Conservation (phyloP, 1,140 invertebrate genomes). For the Asbolus verrucosus region DNA sequence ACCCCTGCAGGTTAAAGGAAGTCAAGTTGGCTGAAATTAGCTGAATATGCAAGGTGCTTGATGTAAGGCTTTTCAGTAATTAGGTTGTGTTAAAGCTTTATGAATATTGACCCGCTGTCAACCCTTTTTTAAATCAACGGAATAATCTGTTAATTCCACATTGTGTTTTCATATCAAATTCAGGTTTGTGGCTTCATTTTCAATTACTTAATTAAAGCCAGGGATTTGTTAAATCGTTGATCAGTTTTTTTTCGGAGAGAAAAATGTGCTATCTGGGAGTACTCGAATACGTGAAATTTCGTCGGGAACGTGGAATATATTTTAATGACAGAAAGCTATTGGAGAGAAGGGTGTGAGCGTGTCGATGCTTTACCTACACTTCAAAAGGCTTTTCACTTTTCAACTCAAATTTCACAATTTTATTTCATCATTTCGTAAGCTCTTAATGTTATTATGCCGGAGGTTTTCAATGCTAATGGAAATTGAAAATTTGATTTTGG, state of each 20-base stretch:
- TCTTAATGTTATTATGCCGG: constrained; percentile 7
- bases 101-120: constrained; percentile 31
- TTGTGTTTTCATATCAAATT: neutral
- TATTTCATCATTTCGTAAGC: neutral
- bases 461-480: neutral
- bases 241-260: no score
- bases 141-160: neutral
- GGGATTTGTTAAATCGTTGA: neutral
- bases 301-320: neutral
- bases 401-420: constrained; percentile 1
- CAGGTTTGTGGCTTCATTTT: neutral
- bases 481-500: neutral
- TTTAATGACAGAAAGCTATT: neutral
- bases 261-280: neutral
- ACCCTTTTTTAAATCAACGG: constrained; percentile 1
- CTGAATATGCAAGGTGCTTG: constrained; percentile 10
- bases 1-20: constrained; percentile 25
- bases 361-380: neutral
- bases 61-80: constrained; percentile 26
- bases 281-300: neutral
- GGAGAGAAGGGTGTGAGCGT: neutral
- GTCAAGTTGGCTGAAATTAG: constrained; percentile 30
- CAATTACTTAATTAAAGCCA: constrained; percentile 10
- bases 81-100: constrained; percentile 18
- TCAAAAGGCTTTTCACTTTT: constrained; percentile 8